These are phyloP conservation scores for Drosophila nannoptera DNA, from an alignment of 1,140 invertebrate genomes.

Conservation along the genomic window DNA sequence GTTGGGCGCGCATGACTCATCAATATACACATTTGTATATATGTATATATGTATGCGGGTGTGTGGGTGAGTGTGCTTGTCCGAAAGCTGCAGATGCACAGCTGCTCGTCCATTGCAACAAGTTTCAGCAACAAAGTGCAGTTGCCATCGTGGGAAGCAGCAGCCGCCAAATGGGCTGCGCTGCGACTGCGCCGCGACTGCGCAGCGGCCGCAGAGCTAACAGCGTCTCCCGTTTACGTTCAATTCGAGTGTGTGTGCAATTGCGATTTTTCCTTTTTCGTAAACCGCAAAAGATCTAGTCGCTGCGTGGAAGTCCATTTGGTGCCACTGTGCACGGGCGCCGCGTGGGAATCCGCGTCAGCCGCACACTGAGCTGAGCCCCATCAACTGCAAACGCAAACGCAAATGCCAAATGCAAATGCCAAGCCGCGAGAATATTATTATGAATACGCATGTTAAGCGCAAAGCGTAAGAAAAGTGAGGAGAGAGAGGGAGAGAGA, in stretches of 20 bases:
- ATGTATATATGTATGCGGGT: neutral
- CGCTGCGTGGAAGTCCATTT: neutral
- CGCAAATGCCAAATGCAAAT: neutral
- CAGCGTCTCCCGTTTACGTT: too few species aligned
- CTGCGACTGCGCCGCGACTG: too few species aligned
- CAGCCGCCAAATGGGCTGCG: too few species aligned
- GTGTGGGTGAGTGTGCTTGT: too few species aligned
- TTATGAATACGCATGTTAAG: neutral
- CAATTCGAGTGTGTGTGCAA: neutral
- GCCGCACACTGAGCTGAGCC: neutral
- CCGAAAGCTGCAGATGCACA: too few species aligned
- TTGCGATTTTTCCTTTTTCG: slow-evolving; percentile 12
- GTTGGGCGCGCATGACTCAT: slow-evolving; percentile 26
- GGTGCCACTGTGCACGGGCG: neutral
- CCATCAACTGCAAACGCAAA: neutral
- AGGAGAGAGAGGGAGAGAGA: too few species aligned
- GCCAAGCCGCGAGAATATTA: slow-evolving; percentile 2
- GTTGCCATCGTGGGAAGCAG: too few species aligned
- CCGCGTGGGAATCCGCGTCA: neutral
- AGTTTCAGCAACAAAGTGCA: too few species aligned
- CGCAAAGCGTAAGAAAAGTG: slow-evolving; percentile 4
- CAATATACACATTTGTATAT: slow-evolving; percentile 6
- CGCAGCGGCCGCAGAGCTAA: too few species aligned
- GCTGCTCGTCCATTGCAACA: too few species aligned
- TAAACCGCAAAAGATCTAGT: too few species aligned